Evolutionary conservation across 92 coral and sea anemone species (phyloP), one percentile per base, ranked within the genome.

Genomic region (Micromussa lordhowensis): DNA sequence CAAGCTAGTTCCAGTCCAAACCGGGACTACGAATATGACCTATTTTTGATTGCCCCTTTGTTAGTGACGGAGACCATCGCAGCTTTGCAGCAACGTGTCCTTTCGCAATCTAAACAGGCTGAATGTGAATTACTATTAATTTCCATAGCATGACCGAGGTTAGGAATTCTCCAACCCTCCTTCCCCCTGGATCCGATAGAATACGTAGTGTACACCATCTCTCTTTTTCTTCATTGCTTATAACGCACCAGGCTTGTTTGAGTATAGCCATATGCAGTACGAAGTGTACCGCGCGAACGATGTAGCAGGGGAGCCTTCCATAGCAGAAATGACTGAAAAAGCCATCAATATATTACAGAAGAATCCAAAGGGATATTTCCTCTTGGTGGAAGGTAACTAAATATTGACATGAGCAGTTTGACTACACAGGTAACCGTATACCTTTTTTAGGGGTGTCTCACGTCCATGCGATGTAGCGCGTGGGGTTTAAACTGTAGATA

Each of bases 311-410:
- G 98, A 96, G 77, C 99, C 99, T 6, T 93, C 96, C 71, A 84
- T 84, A 16, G 92, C 82, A 34, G 99, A 97, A 86, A 97, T 96
- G 99, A 94, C 95, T 6, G 96, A 87, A 44, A 96, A 95, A 63
- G 99, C 99, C 66, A 93, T 96, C 59, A 77, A 92, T 16, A 94
- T 96, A 35, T 83, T 96, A 30, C 87, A 94, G 28, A 95, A 88
- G 83, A 97, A 91, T 86, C 99, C 93, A 59, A 97, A 91, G 76
- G 99, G 98, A 30, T 97, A 88, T 89, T 97, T 97, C 78, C 84
- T 97, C 38, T 78, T 97, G 78, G 98, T 95, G 1, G 99, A 97
- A 95, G 99, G 99, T 94, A 74, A 19, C 74, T 48, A 53, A 9
- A 34, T n/a, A 30, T 66, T 10, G 71, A 66, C 17, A 8, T 10